Evolutionary conservation across 2,888 invertebrate species (phyloP).

Genomic region (Apoderus coryli): DNA sequence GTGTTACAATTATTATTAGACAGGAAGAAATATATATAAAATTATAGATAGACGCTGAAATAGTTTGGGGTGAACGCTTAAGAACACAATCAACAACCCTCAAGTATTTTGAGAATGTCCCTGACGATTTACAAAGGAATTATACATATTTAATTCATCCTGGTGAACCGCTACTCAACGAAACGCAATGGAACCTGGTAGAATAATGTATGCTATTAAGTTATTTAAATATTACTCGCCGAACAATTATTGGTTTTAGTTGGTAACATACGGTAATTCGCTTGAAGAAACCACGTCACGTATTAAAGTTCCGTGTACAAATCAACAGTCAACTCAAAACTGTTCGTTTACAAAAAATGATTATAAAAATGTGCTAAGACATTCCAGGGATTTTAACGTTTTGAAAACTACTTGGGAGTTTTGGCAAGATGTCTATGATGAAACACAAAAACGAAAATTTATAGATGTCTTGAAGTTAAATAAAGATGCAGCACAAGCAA

Average conservation of each 20-base stretch:
- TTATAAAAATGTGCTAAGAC: constrained; percentile 18
- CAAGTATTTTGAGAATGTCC: constrained; percentile 17
- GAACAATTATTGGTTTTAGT: constrained; percentile 14
- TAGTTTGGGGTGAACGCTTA: too few species aligned
- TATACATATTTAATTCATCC: constrained; percentile 37
- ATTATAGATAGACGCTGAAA: too few species aligned
- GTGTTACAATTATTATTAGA: too few species aligned
- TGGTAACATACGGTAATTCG: constrained; percentile 14
- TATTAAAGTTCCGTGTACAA: constrained; percentile 13
- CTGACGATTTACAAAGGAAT: constrained; percentile 33
- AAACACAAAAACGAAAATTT: constrained; percentile 16
- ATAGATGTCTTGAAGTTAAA: constrained; percentile 20
- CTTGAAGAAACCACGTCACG: constrained; percentile 13
- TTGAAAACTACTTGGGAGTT: constrained; percentile 21
- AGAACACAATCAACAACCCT: too few species aligned
- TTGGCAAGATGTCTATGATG: constrained; percentile 20
- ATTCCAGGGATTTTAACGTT: constrained; percentile 17
- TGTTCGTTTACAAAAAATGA: constrained; percentile 16
- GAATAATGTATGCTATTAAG: constrained; percentile 3
- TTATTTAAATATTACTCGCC: constrained; percentile 3
- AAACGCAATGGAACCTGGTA: constrained; percentile 39
- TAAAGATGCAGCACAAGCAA: constrained; percentile 21
- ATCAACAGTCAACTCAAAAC: constrained; percentile 7
- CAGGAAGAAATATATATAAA: too few species aligned
- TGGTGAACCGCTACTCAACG: constrained; percentile 36